phyloP scores from a whole-genome alignment of 2,888 invertebrate species.

The Pachycephus smyrnensis region DNA sequence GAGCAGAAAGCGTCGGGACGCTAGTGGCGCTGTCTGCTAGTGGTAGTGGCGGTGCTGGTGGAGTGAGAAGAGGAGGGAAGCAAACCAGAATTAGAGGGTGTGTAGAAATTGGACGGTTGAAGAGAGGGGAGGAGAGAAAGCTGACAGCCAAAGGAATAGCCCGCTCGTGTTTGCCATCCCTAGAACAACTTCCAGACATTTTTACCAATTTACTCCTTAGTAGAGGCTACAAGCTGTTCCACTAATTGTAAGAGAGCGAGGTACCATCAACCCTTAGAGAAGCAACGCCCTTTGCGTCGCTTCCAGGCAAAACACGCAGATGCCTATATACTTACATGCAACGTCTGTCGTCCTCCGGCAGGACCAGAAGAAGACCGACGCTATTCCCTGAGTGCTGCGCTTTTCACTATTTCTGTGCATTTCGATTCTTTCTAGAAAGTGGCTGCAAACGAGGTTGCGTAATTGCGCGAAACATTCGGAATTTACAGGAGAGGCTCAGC shows the following conservation, averaged over 20 bases:
- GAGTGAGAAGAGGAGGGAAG: neutral
- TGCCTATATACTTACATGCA: neutral
- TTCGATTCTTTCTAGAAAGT: neutral
- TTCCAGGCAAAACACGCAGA: neutral
- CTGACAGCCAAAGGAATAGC: conserved; percentile 37
- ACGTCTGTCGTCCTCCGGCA: neutral
- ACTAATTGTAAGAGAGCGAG: neutral
- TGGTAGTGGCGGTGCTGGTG: neutral
- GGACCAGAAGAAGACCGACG: neutral
- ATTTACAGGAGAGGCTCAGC: neutral
- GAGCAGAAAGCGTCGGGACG: too few relatives aligned
- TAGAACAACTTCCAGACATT: conserved; percentile 51
- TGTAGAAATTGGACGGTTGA: neutral
- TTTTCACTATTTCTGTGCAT: neutral
- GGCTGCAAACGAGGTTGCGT: neutral
- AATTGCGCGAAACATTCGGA: neutral
- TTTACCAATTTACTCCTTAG: conserved; percentile 54
- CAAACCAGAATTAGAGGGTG: neutral
- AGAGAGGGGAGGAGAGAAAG: conserved; percentile 2
- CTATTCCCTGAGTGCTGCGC: neutral
- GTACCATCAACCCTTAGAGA: neutral
- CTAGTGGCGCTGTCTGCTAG: neutral
- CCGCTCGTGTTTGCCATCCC: conserved; percentile 45
- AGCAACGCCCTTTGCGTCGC: neutral
- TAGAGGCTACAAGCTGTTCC: conserved; percentile 1